Percentiles rank a stretch among this genome's conserved stretches.
Conservation (phyloP, 2,888 invertebrate species). For the Pyrocoelia pectoralis region DNA sequence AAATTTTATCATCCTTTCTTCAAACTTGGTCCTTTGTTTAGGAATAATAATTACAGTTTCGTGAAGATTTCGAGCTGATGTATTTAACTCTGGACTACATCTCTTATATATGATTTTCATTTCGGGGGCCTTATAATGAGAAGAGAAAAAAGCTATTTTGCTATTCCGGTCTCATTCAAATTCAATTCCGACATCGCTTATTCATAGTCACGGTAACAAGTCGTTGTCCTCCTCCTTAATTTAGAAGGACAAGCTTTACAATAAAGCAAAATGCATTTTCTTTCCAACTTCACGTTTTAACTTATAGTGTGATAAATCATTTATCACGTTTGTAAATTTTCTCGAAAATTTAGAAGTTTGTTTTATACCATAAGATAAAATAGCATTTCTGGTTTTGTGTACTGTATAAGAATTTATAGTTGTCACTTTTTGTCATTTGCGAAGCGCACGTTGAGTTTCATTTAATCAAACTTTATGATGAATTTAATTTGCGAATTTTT, state of each 20-base stretch:
- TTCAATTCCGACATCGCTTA: neutral
- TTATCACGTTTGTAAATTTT: conserved; percentile 11
- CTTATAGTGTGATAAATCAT: conserved; percentile 6
- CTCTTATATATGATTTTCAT: neutral
- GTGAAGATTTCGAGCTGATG: neutral
- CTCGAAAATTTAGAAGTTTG: conserved; percentile 8
- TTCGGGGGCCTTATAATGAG: neutral
- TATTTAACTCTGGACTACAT: neutral
- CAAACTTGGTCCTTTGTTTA: neutral
- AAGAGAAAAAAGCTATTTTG: neutral
- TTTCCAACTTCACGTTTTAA: conserved; percentile 3
- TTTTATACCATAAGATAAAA: conserved; percentile 6
- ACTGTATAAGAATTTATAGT: conserved; percentile 3
- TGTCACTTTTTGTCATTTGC: conserved; percentile 8
- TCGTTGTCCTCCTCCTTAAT: conserved; percentile 8
- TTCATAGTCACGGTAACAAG: conserved; percentile 10
- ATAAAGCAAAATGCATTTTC: neutral
- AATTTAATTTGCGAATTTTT: neutral
- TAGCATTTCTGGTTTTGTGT: neutral
- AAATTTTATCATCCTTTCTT: neutral
- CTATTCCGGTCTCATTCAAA: conserved; percentile 6
- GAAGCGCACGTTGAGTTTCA: neutral
- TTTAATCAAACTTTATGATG: neutral
- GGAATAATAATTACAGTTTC: neutral
- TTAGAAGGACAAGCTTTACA: conserved; percentile 4